Evolutionary conservation across 2,888 invertebrate genomes (phyloP), one percentile per base, ranked within the genome.

Genomic region (Eupithecia insigniata): DNA sequence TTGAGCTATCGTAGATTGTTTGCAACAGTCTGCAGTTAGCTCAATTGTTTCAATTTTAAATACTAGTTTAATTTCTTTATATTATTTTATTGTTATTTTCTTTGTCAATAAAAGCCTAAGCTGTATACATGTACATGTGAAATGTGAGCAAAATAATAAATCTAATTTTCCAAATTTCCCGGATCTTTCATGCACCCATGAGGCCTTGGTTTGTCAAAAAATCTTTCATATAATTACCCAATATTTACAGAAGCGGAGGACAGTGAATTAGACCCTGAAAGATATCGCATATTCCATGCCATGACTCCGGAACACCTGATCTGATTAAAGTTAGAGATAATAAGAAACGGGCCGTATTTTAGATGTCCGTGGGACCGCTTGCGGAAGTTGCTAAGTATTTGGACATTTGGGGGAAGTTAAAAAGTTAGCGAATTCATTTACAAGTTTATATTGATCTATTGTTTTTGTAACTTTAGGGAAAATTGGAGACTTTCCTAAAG

Each of bases 251-350:
- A 30, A 30, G 30, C 28, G 30, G 30, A 28, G 30, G 18, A 26
- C 26, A 60, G 30, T 60, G 60, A 60, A 60, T 30, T 18, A 60
- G 60, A 7, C 58, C n/a, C 28, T 18, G 16, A 36, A 64, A 34
- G 22, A 7, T 64, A 32, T 55, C 14, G 14, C 10, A 30, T 81
- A 81, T 82, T 77, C 77, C 68, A 75, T 68, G 46, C 71, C 72
- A 78, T 79, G 4, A 10, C 51, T 51, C 22, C 51, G 22, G 78
- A 82, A 81, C 83, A 83, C 83, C 84, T 82, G 81, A 82, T 76
- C 83, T 83, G 83, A 85, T 85, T 85, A 83, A 86, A 85, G 81
- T 86, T 83, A 71, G 75, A 77, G 72, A 79, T 77, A 80, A 78
- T 72, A 67, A 74, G 73, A 70, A 51, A 69, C 62, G 72, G 68